These are phyloP conservation scores for Campoletis raptor DNA, from an alignment of 2,888 invertebrate genomes.

Conservation along the genomic window DNA sequence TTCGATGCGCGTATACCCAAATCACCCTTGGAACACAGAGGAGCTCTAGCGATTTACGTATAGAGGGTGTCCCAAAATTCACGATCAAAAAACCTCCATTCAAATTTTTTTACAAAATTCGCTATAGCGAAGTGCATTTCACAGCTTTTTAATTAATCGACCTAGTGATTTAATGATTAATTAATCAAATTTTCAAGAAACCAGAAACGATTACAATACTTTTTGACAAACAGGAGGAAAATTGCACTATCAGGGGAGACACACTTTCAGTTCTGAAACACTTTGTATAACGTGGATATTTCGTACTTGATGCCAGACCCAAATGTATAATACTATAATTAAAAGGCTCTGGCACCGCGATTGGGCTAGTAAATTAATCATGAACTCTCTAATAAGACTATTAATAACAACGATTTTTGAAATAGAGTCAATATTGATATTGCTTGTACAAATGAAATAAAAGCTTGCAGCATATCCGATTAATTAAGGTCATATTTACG, in stretches of 20 bases:
- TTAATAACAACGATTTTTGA: not conserved
- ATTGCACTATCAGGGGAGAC: not conserved
- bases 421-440: not conserved
- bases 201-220: not conserved
- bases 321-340: constrained; percentile 30
- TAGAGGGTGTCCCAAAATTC: not conserved
- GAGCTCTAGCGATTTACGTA: constrained; percentile 18
- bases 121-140: too few relatives aligned
- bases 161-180: not conserved
- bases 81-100: not conserved
- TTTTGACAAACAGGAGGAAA: not conserved
- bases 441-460: not conserved
- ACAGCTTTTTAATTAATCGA: not conserved
- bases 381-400: constrained; percentile 4
- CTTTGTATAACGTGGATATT: not conserved
- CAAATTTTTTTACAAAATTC: not conserved
- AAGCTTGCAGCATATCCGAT: not conserved
- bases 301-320: constrained; percentile 7
- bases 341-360: constrained; percentile 29
- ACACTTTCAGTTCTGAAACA: not conserved
- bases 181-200: not conserved
- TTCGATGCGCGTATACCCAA: constrained; percentile 37
- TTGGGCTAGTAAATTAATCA: constrained; percentile 12
- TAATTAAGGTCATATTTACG: not conserved
- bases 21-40: constrained; percentile 42